phyloP scores from a whole-genome alignment of 1,140 invertebrate species.

The Adelges cooleyi region DNA sequence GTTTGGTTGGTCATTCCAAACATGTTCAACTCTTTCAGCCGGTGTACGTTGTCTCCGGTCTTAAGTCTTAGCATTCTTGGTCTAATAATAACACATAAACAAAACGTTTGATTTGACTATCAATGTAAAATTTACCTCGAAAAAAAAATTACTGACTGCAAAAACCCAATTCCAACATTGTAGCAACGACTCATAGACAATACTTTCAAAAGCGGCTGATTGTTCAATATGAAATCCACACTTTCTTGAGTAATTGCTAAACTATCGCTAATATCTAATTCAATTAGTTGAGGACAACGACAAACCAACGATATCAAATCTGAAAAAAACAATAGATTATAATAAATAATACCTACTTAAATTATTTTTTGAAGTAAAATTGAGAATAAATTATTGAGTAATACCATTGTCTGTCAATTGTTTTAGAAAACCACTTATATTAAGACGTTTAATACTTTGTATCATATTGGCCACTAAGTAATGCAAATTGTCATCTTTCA shows the following conservation, averaged over 20 bases:
- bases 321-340: constrained; percentile 42
- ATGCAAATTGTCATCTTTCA: constrained; percentile 48
- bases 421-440: constrained; percentile 66
- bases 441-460: constrained; percentile 53
- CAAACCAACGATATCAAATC: constrained; percentile 53
- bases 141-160: constrained; percentile 43
- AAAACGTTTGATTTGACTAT: no score
- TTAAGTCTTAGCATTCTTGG: not conserved
- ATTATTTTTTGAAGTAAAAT: no score
- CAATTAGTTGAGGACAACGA: constrained; percentile 58
- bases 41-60: no score
- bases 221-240: constrained; percentile 46
- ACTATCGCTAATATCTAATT: constrained; percentile 78
- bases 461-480: constrained; percentile 52
- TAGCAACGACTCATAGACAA: constrained; percentile 76
- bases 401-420: constrained; percentile 60
- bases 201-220: constrained; percentile 61
- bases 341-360: no score
- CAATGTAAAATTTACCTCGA: no score
- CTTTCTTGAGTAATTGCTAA: constrained; percentile 51
- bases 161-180: constrained; percentile 50
- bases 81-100: constrained; percentile 28
- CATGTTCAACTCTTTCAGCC: not conserved
- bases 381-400: no score
- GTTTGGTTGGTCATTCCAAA: not conserved